phyloP scores from a whole-genome alignment of 2,113 vertebrate species.

The Galbula dea region DNA sequence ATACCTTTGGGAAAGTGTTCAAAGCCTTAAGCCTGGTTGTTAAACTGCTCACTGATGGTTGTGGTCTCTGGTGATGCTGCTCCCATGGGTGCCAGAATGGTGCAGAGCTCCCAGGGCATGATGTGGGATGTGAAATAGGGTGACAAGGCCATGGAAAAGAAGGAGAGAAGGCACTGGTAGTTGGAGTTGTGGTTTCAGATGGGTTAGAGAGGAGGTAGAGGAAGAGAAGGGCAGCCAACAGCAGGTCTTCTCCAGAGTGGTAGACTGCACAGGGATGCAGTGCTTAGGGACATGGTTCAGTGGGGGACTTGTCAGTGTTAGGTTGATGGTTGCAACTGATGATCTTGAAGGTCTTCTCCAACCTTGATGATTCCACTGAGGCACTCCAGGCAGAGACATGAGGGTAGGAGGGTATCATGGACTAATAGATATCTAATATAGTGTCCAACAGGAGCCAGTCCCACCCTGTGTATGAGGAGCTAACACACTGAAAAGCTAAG shows the following conservation, averaged over 20 bases:
- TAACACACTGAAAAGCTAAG: background rate
- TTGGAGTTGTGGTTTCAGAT: background rate
- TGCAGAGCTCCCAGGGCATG: background rate
- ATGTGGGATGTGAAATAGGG: background rate
- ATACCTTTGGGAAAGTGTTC: background rate
- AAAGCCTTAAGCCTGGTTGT: background rate
- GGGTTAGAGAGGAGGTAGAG: background rate
- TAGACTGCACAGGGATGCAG: accelerated
- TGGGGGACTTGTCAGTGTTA: too few species aligned
- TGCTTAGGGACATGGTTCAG: too few species aligned
- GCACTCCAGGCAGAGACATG: accelerated
- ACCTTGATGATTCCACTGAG: background rate
- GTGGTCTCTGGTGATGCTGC: background rate
- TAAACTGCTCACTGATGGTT: background rate
- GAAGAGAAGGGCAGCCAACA: background rate
- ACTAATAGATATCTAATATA: background rate
- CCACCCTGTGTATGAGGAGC: background rate
- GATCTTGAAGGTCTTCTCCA: too few species aligned
- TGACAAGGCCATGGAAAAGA: background rate
- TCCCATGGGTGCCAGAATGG: background rate
- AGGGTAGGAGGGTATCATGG: accelerated
- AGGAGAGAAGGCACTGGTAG: background rate
- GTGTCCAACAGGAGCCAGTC: background rate
- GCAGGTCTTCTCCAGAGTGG: background rate
- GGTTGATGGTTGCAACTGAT: too few species aligned